phyloP scores from a whole-genome alignment of 2,888 invertebrate genomes.

The Dysmachus trigonus region DNA sequence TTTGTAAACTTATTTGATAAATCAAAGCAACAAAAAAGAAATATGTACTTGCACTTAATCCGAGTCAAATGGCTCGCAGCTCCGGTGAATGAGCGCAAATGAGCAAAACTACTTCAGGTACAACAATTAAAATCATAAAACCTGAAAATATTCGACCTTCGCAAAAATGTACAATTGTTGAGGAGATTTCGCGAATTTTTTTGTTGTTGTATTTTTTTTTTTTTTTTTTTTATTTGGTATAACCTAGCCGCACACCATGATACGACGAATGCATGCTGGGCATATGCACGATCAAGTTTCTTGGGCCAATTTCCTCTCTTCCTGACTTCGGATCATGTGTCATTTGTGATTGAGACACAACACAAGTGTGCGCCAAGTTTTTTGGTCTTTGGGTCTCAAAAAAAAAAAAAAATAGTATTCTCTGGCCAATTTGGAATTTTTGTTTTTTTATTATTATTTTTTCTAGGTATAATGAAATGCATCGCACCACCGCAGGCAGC shows the following conservation, averaged over 20 bases:
- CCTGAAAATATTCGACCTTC: conserved; percentile 27
- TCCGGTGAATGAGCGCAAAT: not conserved
- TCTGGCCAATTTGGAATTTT: not conserved
- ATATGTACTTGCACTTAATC: not conserved
- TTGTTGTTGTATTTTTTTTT: not conserved
- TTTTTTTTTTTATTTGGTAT: not conserved
- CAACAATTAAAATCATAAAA: not conserved
- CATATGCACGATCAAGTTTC: not conserved
- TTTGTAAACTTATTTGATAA: not conserved
- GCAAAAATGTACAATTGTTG: conserved; percentile 6
- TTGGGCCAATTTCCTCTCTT: conserved; percentile 17
- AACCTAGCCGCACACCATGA: not conserved
- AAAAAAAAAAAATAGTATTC: no score
- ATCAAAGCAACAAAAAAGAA: not conserved
- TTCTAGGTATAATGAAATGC: not conserved
- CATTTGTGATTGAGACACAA: not conserved
- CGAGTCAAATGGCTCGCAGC: not conserved
- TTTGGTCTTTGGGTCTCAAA: not conserved
- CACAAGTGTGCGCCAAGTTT: not conserved
- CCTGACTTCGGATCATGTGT: conserved; percentile 15
- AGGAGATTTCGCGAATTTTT: not conserved
- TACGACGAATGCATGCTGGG: not conserved
- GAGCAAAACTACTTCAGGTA: not conserved
- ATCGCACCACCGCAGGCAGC: not conserved
- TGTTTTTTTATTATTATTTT: not conserved